Conservation (phyloP, 1,140 invertebrate species). For the Pygmarrhopalites habei region DNA sequence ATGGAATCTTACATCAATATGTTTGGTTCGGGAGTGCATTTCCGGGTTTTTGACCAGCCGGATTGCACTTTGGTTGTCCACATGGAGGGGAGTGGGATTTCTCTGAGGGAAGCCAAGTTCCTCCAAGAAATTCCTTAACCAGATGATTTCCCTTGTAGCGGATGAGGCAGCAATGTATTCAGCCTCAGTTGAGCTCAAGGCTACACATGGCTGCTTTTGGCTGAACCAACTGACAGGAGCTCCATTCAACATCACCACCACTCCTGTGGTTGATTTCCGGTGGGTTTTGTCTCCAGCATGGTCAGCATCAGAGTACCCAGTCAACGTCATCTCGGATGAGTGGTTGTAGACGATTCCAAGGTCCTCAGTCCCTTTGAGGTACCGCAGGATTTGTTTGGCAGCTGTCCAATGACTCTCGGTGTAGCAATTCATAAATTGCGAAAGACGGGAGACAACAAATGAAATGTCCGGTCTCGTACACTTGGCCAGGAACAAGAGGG, state of each 20-base stretch:
- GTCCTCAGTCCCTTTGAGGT: conserved; percentile 26
- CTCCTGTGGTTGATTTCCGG: conserved; percentile 42
- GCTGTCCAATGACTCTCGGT: conserved; percentile 22
- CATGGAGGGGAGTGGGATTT: conserved; percentile 26
- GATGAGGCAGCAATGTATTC: conserved; percentile 46
- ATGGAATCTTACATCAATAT: conserved; percentile 41
- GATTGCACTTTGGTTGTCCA: conserved; percentile 45
- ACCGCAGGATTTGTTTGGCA: conserved; percentile 24
- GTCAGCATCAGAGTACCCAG: conserved; percentile 44
- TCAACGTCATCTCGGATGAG: neutral
- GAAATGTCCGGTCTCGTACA: conserved; percentile 22
- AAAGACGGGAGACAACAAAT: conserved; percentile 12
- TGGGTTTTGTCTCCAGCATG: conserved; percentile 41
- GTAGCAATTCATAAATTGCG: conserved; percentile 13
- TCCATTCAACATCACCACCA: conserved; percentile 38
- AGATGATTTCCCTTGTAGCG: conserved; percentile 44
- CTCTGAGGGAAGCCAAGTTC: conserved; percentile 26
- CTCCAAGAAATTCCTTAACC: conserved; percentile 40
- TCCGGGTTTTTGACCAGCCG: conserved; percentile 44
- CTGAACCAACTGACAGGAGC: conserved; percentile 42
- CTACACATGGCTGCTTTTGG: conserved; percentile 44
- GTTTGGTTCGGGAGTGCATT: conserved; percentile 43
- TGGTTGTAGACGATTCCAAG: conserved; percentile 23
- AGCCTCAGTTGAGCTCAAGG: conserved; percentile 47
- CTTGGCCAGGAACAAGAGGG: conserved; percentile 42